phyloP scores from a whole-genome alignment of 2,888 invertebrate genomes.

The Alitta virens region DNA sequence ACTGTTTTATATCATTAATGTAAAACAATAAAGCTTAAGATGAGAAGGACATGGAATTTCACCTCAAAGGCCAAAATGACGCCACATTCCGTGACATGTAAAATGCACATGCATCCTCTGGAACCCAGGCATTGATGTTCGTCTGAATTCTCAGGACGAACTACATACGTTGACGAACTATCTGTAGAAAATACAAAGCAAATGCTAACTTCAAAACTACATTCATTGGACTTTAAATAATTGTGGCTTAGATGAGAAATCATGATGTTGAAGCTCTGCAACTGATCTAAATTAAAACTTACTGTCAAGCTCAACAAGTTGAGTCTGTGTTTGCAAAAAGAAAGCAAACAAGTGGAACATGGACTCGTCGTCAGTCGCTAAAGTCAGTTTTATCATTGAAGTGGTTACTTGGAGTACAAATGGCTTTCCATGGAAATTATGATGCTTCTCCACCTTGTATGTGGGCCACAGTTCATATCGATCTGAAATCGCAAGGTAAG shows the following conservation, averaged over 20 bases:
- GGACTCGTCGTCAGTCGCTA: slow-evolving; percentile 23
- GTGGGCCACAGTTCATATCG: background rate
- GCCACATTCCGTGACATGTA: slow-evolving; percentile 51
- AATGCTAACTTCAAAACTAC: too few relatives aligned
- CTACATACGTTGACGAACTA: slow-evolving; percentile 35
- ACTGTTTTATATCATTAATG: too few relatives aligned
- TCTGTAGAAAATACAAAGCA: slow-evolving; percentile 32
- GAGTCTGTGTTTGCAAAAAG: slow-evolving; percentile 28
- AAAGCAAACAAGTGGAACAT: slow-evolving; percentile 27
- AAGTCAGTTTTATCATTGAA: slow-evolving; percentile 3
- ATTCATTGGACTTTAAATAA: too few relatives aligned
- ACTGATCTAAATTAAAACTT: background rate
- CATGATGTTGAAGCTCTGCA: too few relatives aligned
- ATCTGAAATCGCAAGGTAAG: background rate
- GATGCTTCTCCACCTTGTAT: slow-evolving; percentile 9
- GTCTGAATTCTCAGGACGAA: slow-evolving; percentile 50
- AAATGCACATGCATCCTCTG: slow-evolving; percentile 46
- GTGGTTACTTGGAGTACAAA: slow-evolving; percentile 7
- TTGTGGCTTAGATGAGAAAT: too few relatives aligned
- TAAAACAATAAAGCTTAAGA: too few relatives aligned
- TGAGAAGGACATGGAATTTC: slow-evolving; percentile 1
- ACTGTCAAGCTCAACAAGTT: slow-evolving; percentile 26
- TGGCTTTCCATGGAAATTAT: slow-evolving; percentile 1
- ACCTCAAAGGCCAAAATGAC: slow-evolving; percentile 51
- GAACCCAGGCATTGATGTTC: slow-evolving; percentile 47